A percentile compares a stretch with the other conserved stretches of the same genome.
phyloP scores from a whole-genome alignment of 2,113 vertebrate species.

The Hemicordylus capensis region DNA sequence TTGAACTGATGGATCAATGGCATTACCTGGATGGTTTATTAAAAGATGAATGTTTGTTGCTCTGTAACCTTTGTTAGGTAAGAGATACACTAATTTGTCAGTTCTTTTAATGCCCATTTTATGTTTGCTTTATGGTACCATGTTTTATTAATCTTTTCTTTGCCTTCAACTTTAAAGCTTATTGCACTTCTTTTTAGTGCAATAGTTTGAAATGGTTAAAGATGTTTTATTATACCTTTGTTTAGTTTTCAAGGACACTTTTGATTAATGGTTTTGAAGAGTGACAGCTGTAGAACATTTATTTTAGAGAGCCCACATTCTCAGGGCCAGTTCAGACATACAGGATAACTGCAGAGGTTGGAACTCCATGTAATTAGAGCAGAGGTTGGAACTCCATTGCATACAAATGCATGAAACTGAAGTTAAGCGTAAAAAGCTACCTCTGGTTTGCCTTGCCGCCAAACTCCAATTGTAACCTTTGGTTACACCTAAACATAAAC shows the following conservation, averaged over 20 bases:
- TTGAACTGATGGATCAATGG: conserved; percentile 55
- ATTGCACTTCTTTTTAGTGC: conserved; percentile 30
- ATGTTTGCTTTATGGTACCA: conserved; percentile 18
- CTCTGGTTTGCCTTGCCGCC: too few species aligned
- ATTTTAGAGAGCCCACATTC: neutral
- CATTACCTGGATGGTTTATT: conserved; percentile 48
- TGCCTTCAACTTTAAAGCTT: conserved; percentile 26
- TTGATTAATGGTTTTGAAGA: conserved; percentile 1
- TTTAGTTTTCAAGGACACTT: conserved; percentile 52
- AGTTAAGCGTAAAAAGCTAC: too few species aligned
- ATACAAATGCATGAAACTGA: too few species aligned
- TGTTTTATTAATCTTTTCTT: conserved; percentile 15
- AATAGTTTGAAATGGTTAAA: conserved; percentile 31
- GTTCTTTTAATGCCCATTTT: conserved; percentile 31
- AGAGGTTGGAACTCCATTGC: too few species aligned
- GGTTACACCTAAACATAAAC: too few species aligned
- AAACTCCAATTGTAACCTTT: too few species aligned
- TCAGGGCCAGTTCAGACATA: too few species aligned
- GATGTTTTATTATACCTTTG: conserved; percentile 26
- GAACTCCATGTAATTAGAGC: too few species aligned
- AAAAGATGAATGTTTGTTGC: conserved; percentile 55
- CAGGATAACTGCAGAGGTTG: too few species aligned
- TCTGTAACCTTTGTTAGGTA: conserved; percentile 40
- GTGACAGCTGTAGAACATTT: neutral
- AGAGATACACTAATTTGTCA: conserved; percentile 33